Evolutionary conservation across 2,888 invertebrate genomes (phyloP), one percentile per base, ranked within the genome.

Genomic region (Alviniconcha strummeri): DNA sequence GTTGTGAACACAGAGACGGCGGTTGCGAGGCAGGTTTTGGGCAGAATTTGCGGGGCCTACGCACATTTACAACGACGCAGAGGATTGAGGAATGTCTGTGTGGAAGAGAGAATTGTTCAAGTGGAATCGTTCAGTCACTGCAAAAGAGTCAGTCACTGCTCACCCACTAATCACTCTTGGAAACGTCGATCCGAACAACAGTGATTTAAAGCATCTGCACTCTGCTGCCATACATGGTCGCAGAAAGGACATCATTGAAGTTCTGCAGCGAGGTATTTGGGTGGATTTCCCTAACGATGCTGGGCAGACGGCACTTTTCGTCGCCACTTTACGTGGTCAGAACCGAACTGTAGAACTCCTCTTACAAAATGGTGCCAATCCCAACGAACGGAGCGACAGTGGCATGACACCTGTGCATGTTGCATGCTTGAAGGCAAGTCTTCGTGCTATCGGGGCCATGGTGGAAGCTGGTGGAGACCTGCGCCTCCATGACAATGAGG

Each of bases 331-430:
- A 79, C 89, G 90, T 64, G 93, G 93, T 17, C 90, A 92, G 81
- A 88, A 90, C 56, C 89, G 90, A 55, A 88, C 91, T 76, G 93
- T 92, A 6, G 88, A 91, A 56, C 84, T 91, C 54, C 91, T 94
- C 17, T 88, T 94, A 55, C 88, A 91, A 76, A 87, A 92, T 81
- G 94, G 94, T 83, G 94, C 94, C 19, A 92, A 94, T 87, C 94
- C 94, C n/a, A 94, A 94, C 89, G 90, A 90, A 74, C 91, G 93
- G 85, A 92, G 93, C 84, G 89, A 91, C 36, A 89, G 90, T 84
- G 94, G 94, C 5, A 90, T 91, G 84, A 94, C 94, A 2, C 93
- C 94, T 36, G 90, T 94, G 13, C 94, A 94, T 89, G 94, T 91
- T 60, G 94, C 94, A 9, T 92, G 93, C 84, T 94, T 91, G 85